Percentiles rank a stretch among this genome's conserved stretches.
Evolutionary conservation across 2,113 vertebrate genomes (phyloP).

Genomic region (Zosterops hypoxanthus): DNA sequence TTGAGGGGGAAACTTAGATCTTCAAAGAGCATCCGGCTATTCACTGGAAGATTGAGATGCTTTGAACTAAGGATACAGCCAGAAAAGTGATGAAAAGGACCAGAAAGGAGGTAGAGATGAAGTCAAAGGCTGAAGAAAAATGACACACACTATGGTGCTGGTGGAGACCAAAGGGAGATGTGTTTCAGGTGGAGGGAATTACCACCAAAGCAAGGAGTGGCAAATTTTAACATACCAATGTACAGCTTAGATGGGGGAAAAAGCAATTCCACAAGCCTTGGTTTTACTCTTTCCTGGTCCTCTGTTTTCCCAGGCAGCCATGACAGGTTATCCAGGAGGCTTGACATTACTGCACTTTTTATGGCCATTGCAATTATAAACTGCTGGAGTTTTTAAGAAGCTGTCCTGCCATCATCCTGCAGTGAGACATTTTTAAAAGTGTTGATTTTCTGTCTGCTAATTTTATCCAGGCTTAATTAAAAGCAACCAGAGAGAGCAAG

Average conservation of each 20-base stretch:
- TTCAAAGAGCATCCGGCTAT: background rate
- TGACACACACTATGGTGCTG: background rate
- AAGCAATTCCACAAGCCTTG: background rate
- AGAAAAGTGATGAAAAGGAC: background rate
- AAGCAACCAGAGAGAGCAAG: constrained; percentile 31
- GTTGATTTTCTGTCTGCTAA: constrained; percentile 34
- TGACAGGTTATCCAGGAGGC: background rate
- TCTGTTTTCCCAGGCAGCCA: background rate
- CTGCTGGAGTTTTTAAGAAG: background rate
- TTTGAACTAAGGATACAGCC: constrained; percentile 1
- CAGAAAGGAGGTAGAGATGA: background rate
- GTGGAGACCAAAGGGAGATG: background rate
- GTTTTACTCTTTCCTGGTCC: background rate
- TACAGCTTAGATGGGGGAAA: background rate
- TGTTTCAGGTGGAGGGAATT: rapidly evolving
- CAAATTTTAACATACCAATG: background rate
- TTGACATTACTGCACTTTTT: background rate
- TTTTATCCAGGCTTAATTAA: constrained; percentile 57
- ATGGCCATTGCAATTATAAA: background rate
- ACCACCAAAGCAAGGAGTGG: background rate
- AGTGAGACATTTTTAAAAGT: constrained; percentile 21
- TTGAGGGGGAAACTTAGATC: background rate
- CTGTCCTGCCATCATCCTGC: background rate
- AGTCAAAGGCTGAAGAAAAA: background rate
- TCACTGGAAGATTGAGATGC: background rate